Percentiles rank a stretch among this genome's conserved stretches.
These are phyloP conservation scores for Cinclus cinclus DNA, from an alignment of 2,113 vertebrate species.

Conservation along the genomic window DNA sequence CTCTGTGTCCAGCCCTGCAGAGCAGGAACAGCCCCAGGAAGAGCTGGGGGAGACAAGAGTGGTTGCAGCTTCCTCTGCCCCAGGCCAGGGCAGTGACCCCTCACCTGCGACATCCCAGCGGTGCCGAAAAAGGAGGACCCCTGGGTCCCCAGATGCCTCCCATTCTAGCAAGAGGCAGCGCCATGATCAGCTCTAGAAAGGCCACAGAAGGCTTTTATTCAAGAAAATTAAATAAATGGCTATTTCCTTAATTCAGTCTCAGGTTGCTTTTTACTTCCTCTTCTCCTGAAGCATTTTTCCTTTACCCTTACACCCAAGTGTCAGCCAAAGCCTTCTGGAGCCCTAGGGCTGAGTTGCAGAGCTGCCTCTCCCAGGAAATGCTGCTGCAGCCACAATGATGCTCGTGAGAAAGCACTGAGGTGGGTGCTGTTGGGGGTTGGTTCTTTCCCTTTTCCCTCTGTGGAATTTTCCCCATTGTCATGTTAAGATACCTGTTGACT, in stretches of 20 bases:
- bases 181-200: not conserved
- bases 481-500: too few relatives aligned
- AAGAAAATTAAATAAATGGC: not conserved
- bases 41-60: not conserved
- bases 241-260: not conserved
- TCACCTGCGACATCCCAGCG: accelerated
- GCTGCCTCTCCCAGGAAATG: accelerated
- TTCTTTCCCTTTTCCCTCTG: too few relatives aligned
- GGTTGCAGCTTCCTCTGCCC: not conserved
- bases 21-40: not conserved
- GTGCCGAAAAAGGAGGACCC: not conserved
- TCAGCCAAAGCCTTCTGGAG: not conserved
- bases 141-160: not conserved
- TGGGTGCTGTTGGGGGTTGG: too few relatives aligned
- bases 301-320: not conserved
- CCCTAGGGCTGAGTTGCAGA: not conserved
- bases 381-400: not conserved
- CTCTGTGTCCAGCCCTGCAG: not conserved
- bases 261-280: not conserved
- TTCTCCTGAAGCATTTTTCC: not conserved
- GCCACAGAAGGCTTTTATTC: not conserved
- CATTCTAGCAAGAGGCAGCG: not conserved
- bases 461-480: too few relatives aligned
- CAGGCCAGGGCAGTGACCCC: not conserved
- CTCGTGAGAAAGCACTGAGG: not conserved